These are phyloP conservation scores for Leguminivora glycinivorella DNA, from an alignment of 1,140 invertebrate genomes.

Conservation along the genomic window DNA sequence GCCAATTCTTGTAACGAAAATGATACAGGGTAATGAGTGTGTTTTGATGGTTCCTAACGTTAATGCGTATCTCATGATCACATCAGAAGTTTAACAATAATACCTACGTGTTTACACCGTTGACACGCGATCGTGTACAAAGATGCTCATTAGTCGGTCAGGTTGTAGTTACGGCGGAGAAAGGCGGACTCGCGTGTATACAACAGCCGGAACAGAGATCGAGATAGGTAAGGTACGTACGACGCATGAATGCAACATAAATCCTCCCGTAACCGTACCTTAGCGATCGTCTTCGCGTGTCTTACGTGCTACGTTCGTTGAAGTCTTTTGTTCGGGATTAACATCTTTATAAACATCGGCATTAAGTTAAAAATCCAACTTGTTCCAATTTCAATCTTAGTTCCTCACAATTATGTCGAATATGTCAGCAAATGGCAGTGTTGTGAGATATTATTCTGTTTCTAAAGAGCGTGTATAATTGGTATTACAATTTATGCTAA, in stretches of 20 bases:
- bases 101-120: slow-evolving; percentile 1
- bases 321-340: slow-evolving; percentile 50
- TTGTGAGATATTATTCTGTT: not conserved
- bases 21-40: not conserved
- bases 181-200: slow-evolving; percentile 42
- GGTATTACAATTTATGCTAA: slow-evolving; percentile 21
- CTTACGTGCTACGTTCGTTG: slow-evolving; percentile 43
- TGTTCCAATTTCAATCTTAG: not conserved
- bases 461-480: not conserved
- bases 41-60: not conserved
- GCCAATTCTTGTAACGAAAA: not conserved
- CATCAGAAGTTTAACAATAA: not conserved
- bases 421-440: not conserved
- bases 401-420: not conserved
- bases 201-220: slow-evolving; percentile 24
- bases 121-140: slow-evolving; percentile 18
- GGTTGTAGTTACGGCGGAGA: slow-evolving; percentile 51
- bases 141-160: slow-evolving; percentile 47
- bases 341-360: slow-evolving; percentile 2
- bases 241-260: slow-evolving; percentile 24
- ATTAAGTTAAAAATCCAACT: not conserved
- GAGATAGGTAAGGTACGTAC: slow-evolving; percentile 16
- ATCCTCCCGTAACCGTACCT: slow-evolving; percentile 14
- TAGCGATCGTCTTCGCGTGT: slow-evolving; percentile 32
- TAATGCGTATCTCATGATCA: not conserved